Conservation (phyloP, 2,797 vertebrate species). For the Mus minutoides region DNA sequence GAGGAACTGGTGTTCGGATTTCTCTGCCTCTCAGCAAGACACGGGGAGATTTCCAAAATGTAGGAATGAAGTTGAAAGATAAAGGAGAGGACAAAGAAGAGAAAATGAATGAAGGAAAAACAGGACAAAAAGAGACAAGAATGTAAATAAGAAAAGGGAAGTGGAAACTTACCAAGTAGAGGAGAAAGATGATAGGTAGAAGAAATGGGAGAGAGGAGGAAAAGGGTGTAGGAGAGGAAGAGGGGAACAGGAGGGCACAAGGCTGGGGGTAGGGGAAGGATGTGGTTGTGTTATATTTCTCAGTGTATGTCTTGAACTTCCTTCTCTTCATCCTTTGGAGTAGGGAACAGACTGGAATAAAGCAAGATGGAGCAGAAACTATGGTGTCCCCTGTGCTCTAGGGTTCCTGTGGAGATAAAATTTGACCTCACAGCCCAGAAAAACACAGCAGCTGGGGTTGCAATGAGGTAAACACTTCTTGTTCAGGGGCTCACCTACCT, state of each 20-base stretch:
- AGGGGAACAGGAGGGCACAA: not conserved
- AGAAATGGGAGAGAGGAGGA: not conserved
- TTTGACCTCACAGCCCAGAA: not conserved
- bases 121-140: no score
- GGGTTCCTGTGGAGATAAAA: not conserved
- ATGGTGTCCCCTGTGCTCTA: fast-evolving
- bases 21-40: not conserved
- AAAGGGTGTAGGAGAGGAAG: not conserved
- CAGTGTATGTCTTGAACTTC: not conserved
- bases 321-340: not conserved
- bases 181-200: not conserved
- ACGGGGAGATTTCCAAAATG: not conserved
- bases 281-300: not conserved
- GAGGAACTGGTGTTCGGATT: not conserved
- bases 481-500: not conserved
- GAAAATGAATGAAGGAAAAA: not conserved
- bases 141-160: no score
- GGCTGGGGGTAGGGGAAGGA: not conserved
- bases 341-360: not conserved
- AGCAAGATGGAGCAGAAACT: not conserved
- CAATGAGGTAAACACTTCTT: not conserved
- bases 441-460: not conserved
- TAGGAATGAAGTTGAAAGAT: no score
- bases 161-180: not conserved
- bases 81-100: no score